These are phyloP conservation scores for Menidia beryllina DNA, from an alignment of 2,113 vertebrate species.

Conservation along the genomic window DNA sequence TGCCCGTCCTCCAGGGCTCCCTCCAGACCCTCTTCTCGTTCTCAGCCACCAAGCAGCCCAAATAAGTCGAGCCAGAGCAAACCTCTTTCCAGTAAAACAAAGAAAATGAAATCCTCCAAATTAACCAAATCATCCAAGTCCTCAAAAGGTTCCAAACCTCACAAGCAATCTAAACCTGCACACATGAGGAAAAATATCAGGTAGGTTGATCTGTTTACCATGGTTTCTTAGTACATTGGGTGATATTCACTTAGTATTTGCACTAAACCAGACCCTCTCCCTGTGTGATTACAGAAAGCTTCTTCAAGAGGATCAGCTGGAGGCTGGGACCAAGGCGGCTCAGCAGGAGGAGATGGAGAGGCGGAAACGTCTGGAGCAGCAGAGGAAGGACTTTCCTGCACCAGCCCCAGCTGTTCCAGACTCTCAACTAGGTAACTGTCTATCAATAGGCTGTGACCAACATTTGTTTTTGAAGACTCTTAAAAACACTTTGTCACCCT, in stretches of 20 bases:
- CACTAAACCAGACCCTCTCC: constrained; percentile 21
- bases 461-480: not conserved
- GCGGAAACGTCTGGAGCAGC: constrained; percentile 94
- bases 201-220: constrained; percentile 66
- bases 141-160: constrained; percentile 78
- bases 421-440: constrained; percentile 66
- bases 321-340: constrained; percentile 96
- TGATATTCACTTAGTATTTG: not conserved
- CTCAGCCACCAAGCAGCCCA: constrained; percentile 82
- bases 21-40: constrained; percentile 85
- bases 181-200: constrained; percentile 98
- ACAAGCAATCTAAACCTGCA: constrained; percentile 89
- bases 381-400: constrained; percentile 93
- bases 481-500: not conserved
- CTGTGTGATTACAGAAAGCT: constrained; percentile 85
- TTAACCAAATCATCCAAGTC: constrained; percentile 71
- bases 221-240: not conserved
- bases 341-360: constrained; percentile 98
- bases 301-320: constrained; percentile 95
- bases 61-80: constrained; percentile 86
- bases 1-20: constrained; percentile 83
- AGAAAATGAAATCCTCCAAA: constrained; percentile 86
- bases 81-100: constrained; percentile 83
- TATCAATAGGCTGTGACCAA: not conserved
- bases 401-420: constrained; percentile 72